Percentiles rank a stretch among this genome's conserved stretches.
Evolutionary conservation across 2,888 invertebrate species (phyloP).

Genomic region (Branchinecta sandiegonensis): DNA sequence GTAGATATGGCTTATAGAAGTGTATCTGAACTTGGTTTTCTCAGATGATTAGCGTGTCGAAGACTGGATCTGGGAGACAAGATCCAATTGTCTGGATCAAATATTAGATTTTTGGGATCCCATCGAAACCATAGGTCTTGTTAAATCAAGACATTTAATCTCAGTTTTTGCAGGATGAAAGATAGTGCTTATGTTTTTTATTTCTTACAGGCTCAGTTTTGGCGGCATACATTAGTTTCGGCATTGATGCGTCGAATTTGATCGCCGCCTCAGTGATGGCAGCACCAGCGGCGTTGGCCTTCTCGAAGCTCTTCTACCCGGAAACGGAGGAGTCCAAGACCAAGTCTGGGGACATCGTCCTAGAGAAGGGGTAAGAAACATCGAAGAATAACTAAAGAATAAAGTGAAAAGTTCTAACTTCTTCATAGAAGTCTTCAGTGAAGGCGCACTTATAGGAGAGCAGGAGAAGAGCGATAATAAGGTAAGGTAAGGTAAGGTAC

Average conservation of each 20-base stretch:
- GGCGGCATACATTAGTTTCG: conserved; percentile 80
- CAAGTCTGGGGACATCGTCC: conserved; percentile 55
- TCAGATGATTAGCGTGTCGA: too few species aligned
- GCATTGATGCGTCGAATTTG: conserved; percentile 70
- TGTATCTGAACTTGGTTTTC: too few species aligned
- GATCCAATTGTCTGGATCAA: too few species aligned
- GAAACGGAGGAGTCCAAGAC: conserved; percentile 70
- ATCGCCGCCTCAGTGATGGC: conserved; percentile 92
- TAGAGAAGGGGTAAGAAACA: conserved; percentile 48
- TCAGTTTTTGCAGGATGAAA: too few species aligned
- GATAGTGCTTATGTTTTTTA: background rate
- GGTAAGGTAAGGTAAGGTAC: too few species aligned
- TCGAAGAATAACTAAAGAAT: background rate
- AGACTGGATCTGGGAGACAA: too few species aligned
- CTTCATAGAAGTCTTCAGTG: too few species aligned
- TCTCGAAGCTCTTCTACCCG: conserved; percentile 77
- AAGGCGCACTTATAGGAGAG: too few species aligned
- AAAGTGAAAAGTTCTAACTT: conserved; percentile 16
- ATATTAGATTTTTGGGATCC: too few species aligned
- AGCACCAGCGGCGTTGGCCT: conserved; percentile 80
- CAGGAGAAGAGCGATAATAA: conserved; percentile 32
- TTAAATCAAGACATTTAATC: too few species aligned
- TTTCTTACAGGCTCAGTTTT: conserved; percentile 54
- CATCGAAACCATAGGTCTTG: too few species aligned
- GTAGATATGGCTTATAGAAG: too few species aligned